Evolutionary conservation across 2,113 vertebrate genomes (phyloP), one percentile per base, ranked within the genome.

Genomic region (Paraplagusia blochii): DNA sequence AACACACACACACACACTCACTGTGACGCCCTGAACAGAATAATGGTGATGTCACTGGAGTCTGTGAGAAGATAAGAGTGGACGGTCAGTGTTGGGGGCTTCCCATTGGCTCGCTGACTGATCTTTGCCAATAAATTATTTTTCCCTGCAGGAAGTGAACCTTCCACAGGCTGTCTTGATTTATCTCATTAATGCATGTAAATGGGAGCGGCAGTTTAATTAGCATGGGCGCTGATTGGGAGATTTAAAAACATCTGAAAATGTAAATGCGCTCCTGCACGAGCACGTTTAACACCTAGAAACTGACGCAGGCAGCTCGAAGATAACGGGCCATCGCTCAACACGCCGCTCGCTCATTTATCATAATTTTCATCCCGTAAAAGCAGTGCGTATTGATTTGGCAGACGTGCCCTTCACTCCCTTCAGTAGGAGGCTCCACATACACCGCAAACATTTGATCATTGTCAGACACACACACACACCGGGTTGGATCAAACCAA

Each of bases 71-170:
- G 84, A 84, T 54, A 66, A 76, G 70, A 81, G 84, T 83, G 81
- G 82, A 84, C 86, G 83, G 87, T 88, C 81, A 83, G 87, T 85
- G 77, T 81, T 69, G 79, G 83, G 79, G 79, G 77, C 81, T 88
- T 84, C 84, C 22, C 6, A 87, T 87, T 85, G 83, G 81, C 76
- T 74, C 64, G 76, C 44, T 40, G 69, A 74, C 79, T 59, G 70
- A 72, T 76, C 74, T 12, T 9, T 22, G 53, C 42, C 35, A 69
- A 65, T 56, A 72, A 79, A 81, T 73, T 15, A 76, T 73, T 71
- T 58, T 56, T 76, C 65, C 12, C 54, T 40, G 51, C 57, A 45
- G 13, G 60, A 80, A 67, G 76, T 61, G 40, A 69, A 71, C 75
- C 65, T 66, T 69, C 77, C 65, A 68, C 70, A 50, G 54, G 62